Conservation (phyloP, 2,797 vertebrate genomes). For the Coregonus suidteri region DNA sequence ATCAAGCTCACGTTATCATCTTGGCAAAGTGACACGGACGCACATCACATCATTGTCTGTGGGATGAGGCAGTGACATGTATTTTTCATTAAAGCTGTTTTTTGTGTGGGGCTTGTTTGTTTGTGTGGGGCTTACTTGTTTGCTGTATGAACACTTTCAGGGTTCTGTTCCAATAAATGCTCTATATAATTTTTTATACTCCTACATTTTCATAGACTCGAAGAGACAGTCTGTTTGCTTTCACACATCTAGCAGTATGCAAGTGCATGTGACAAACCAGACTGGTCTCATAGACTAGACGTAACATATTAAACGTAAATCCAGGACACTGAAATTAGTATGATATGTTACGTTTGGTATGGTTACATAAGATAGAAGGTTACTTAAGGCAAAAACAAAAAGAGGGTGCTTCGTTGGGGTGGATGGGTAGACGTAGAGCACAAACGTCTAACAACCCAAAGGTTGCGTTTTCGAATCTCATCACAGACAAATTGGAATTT, state of each 20-base stretch:
- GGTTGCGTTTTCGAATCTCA: no score
- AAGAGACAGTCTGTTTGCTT: constrained; percentile 39
- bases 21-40: constrained; percentile 43
- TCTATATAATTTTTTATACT: constrained; percentile 50
- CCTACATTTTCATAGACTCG: constrained; percentile 28
- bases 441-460: no score
- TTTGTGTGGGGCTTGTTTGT: neutral
- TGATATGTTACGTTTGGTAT: no score
- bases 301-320: no score
- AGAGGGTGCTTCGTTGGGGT: no score
- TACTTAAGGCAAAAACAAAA: no score
- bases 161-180: constrained; percentile 44
- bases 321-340: no score
- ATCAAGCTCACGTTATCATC: constrained; percentile 35
- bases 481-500: no score
- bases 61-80: constrained; percentile 55
- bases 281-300: no score
- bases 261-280: constrained; percentile 38
- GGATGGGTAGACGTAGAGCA: no score
- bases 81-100: constrained; percentile 25
- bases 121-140: neutral
- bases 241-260: constrained; percentile 29
- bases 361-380: no score
- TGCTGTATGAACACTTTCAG: neutral
- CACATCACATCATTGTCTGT: constrained; percentile 14